Evolutionary conservation across 2,113 vertebrate genomes (phyloP).

Genomic region (Epinephelus cyanopodus): DNA sequence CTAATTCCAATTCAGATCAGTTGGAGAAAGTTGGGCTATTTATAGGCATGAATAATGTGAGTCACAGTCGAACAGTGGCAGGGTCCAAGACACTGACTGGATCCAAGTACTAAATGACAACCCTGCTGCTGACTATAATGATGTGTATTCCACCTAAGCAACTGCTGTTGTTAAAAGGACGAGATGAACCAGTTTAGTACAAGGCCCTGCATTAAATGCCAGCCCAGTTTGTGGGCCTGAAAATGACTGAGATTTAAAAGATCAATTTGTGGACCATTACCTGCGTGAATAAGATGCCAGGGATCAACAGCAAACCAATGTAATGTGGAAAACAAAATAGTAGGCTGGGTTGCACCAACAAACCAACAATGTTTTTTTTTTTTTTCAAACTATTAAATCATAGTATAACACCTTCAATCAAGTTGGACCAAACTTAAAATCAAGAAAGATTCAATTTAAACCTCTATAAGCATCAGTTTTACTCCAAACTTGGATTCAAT

Average conservation of each 20-base stretch:
- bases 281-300: not conserved
- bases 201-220: not conserved
- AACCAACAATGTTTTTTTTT: too few relatives aligned
- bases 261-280: not conserved
- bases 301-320: not conserved
- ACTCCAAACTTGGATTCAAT: too few relatives aligned
- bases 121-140: constrained; percentile 8
- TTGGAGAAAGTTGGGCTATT: not conserved
- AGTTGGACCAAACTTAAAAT: too few relatives aligned
- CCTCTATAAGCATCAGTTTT: too few relatives aligned
- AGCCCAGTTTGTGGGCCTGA: not conserved
- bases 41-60: not conserved
- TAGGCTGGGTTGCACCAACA: too few relatives aligned
- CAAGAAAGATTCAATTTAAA: too few relatives aligned
- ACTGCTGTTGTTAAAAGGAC: not conserved
- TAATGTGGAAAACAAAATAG: not conserved
- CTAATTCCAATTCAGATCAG: not conserved
- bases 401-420: too few relatives aligned
- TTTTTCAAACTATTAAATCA: too few relatives aligned
- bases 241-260: not conserved
- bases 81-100: not conserved
- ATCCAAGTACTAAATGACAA: not conserved
- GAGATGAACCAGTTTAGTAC: not conserved
- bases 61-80: not conserved
- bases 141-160: not conserved